Base-by-base conservation (phyloP, 2,113 vertebrate genomes). In the Nestor notabilis region DNA sequence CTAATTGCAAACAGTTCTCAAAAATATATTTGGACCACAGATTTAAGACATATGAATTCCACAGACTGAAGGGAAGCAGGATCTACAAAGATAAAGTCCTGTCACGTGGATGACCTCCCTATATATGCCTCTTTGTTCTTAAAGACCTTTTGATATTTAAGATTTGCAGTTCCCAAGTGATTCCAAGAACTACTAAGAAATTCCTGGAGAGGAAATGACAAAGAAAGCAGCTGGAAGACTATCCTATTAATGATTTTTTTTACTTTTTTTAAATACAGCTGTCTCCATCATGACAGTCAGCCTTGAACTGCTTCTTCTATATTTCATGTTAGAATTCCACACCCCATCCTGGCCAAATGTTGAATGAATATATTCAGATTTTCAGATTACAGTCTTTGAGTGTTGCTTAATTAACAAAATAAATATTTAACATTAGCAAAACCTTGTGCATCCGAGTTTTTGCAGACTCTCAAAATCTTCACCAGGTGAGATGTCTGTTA, bases 1-100 rank as follows among this genome's bases (percentile, higher is more conserved):
- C 77, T 95, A 96, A 96, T 95, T 96, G 83, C 94, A 94, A 96
- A 91, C 88, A 95, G 80, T 91, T 95, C 83, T 95, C 68, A 78
- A 47, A 91, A 81, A 52, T 66, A 24, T 68, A 71, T 41, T 81
- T 94, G 80, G 83, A 92, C 28, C 56, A 41, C 80, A 93, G 69
- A 94, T 90, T 94, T 94, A 81, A 94, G 88, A 86, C 76, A 87
- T n/a, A 75, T 82, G 90, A 93, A 93, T 94, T 94, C 69, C 93
- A 94, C 78, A 95, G 52, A 61, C 65, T 25, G 65, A 94, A 83
- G 31, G 23, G 50, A 92, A 89, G 72, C 50, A 79, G 44, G 56
- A 69, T 87, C 70, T 93, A 76, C 61, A 89, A 87, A 90, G 90
- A 88, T 50, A 17, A 92, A 88, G 65, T 69, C 74, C 49, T 89